Evolutionary conservation across 1,140 invertebrate species (phyloP).

Genomic region (Scaptomyza montana): DNA sequence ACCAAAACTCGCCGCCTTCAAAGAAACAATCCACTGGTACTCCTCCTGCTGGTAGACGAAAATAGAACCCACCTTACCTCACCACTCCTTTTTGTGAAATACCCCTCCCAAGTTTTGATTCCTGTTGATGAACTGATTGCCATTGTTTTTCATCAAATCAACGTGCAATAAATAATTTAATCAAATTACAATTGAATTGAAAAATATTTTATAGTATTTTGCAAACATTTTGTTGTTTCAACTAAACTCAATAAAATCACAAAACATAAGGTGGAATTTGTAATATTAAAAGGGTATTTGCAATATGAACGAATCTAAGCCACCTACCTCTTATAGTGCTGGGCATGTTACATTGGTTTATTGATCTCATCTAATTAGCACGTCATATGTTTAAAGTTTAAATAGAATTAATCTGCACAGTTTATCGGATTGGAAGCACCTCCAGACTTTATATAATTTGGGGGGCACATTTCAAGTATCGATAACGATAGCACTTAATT

Average conservation of each 20-base stretch:
- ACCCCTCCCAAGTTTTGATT: no score
- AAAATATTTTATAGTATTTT: background rate
- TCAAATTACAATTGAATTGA: background rate
- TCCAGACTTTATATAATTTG: conserved; percentile 8
- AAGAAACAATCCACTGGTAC: no score
- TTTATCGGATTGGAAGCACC: background rate
- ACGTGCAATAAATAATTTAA: background rate
- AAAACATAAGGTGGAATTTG: background rate
- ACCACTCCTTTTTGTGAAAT: no score
- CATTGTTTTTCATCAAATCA: no score
- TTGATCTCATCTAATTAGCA: conserved; percentile 48
- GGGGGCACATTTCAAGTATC: conserved; percentile 32
- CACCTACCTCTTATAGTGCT: conserved; percentile 79
- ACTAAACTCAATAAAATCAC: background rate
- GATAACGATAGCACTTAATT: conserved; percentile 39
- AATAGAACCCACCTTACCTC: no score
- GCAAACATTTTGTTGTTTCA: conserved; percentile 16
- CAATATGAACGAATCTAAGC: background rate
- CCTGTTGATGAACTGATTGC: no score
- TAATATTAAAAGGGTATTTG: background rate
- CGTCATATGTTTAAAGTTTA: conserved; percentile 11
- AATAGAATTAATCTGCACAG: background rate
- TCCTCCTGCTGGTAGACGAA: no score
- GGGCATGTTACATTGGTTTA: conserved; percentile 73
- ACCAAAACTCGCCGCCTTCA: no score